Evolutionary conservation across 2,113 vertebrate genomes (phyloP), one percentile per base, ranked within the genome.

Genomic region (Rallus limicola): DNA sequence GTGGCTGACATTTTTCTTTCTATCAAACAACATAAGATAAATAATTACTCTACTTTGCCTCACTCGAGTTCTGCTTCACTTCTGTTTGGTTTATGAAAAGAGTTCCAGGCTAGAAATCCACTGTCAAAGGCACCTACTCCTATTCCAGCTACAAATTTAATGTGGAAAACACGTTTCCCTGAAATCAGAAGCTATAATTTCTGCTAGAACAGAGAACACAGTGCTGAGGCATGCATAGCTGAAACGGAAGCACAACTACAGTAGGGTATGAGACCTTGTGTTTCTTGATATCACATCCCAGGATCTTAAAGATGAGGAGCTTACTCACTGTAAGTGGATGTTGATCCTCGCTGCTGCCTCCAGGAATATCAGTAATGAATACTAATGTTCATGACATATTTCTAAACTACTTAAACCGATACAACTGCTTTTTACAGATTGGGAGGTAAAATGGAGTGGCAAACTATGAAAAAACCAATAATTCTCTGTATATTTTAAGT

Each of bases 21-120:
- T 94, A 75, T 86, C 74, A 67, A 89, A 82, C 72, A 95, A 88
- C 34, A 21, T 26, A 65, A 78, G 83, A 76, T 69, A 90, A 93
- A 92, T 95, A 95, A 95, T 92, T 81, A 69, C 59, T 90, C 68
- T 40, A 2, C 56, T 94, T 76, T 77, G 59, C 67, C 60, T 82
- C 60, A 55, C 48, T 75, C 78, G 42, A 9, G 64, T 92, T 46
- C 69, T 75, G 60, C 74, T 56, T 86, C 55, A 13, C 72, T 90
- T 81, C 76, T 77, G 50, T 88, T 87, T 53, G 31, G 77, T 24
- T 94, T 86, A 78, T 60, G 31, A 68, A n/a, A n/a, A 86, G 67
- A 95, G 78, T 69, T 88, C 20, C 52, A 87, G 64, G 82, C 58
- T 67, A 60, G 72, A 82, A 92, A 62, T 53, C 34, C 25, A 38